These are phyloP conservation scores for Sycophaga agraensis DNA, from an alignment of 1,140 invertebrate species.

Conservation along the genomic window DNA sequence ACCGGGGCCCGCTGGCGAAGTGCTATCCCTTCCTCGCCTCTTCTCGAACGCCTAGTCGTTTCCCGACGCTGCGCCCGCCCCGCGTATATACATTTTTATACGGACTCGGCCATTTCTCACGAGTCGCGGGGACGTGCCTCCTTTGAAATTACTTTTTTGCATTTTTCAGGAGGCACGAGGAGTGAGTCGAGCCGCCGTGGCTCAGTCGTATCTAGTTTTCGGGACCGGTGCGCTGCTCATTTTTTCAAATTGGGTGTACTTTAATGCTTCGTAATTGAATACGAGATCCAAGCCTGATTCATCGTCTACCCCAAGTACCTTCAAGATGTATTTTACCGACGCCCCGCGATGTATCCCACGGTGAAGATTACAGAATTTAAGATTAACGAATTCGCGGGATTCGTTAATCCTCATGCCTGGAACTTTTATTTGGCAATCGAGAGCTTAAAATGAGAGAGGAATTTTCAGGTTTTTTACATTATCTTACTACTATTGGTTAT, in stretches of 20 bases:
- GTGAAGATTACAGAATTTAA: too few species aligned
- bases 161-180: constrained; percentile 24
- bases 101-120: constrained; percentile 22
- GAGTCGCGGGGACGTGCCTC: background rate
- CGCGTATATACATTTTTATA: constrained; percentile 19
- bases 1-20: background rate
- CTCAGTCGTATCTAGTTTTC: constrained; percentile 13
- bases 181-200: background rate
- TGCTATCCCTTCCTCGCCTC: background rate
- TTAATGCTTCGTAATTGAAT: constrained; percentile 20
- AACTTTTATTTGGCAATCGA: too few species aligned
- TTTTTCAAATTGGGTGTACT: constrained; percentile 8
- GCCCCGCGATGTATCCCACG: too few species aligned
- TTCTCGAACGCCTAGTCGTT: background rate
- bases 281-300: constrained; percentile 6
- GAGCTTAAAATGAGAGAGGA: too few species aligned
- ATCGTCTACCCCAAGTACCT: too few species aligned
- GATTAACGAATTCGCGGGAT: too few species aligned
- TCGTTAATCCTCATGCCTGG: too few species aligned
- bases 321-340: constrained; percentile 20
- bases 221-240: background rate
- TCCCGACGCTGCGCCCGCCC: background rate
- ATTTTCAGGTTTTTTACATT: too few species aligned
- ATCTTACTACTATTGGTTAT: too few species aligned
- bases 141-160: constrained; percentile 31